Evolutionary conservation across 2,113 vertebrate species (phyloP).

Genomic region (Gnathonemus longibarbis): DNA sequence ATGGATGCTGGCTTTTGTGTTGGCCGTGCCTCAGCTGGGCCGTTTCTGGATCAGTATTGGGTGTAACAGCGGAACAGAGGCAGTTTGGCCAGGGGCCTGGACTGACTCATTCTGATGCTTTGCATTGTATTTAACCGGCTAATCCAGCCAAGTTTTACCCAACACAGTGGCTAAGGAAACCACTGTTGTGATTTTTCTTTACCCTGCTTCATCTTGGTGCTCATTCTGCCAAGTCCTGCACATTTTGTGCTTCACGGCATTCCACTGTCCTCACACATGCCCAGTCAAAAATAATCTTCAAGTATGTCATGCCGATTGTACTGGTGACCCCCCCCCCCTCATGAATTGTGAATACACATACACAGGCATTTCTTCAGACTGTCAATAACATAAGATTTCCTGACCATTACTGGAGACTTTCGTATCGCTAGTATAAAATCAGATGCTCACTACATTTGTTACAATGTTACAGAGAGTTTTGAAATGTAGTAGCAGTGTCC

Average conservation of each 20-base stretch:
- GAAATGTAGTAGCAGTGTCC: neutral
- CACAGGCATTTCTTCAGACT: neutral
- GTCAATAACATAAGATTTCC: neutral
- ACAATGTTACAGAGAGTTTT: neutral
- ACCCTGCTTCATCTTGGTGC: neutral
- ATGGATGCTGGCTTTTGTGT: constrained; percentile 32
- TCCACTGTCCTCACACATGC: neutral
- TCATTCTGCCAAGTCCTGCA: neutral
- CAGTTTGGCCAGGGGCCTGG: constrained; percentile 18
- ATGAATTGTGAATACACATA: neutral
- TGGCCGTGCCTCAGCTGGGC: constrained; percentile 19
- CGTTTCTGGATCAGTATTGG: constrained; percentile 8
- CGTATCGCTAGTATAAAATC: too few species aligned
- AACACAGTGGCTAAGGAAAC: neutral
- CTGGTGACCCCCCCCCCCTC: neutral
- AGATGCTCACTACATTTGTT: too few species aligned
- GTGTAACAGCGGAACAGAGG: neutral
- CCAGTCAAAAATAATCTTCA: neutral
- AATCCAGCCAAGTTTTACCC: neutral
- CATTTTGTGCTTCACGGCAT: neutral
- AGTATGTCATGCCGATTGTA: neutral
- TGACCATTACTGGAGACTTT: neutral
- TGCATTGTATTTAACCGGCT: neutral
- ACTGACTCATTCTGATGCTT: neutral
- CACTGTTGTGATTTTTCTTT: neutral